These are phyloP conservation scores for Neotoma lepida DNA, from an alignment of 2,113 vertebrate species.

Conservation along the genomic window DNA sequence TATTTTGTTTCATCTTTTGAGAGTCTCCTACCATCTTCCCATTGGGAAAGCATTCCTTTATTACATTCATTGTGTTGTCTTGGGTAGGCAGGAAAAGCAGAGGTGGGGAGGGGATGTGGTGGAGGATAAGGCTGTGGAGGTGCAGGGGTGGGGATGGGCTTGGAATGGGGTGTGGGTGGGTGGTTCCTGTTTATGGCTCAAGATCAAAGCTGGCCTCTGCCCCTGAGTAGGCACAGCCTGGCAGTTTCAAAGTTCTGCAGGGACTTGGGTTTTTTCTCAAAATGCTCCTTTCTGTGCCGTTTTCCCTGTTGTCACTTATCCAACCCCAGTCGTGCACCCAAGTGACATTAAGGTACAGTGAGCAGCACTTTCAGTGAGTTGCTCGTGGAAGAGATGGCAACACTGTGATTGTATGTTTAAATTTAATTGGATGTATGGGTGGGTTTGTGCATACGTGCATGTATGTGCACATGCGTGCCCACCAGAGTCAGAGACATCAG, in stretches of 20 bases:
- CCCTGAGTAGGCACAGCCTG: background rate
- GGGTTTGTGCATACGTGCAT: background rate
- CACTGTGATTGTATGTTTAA: background rate
- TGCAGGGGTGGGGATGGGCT: background rate
- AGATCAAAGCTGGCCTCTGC: slow-evolving; percentile 10
- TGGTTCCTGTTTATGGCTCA: background rate
- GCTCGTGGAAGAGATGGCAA: background rate
- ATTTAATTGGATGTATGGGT: background rate
- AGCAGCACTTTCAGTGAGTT: background rate
- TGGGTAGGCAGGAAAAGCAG: background rate
- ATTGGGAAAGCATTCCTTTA: background rate
- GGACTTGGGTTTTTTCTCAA: slow-evolving; percentile 15
- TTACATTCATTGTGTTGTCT: background rate
- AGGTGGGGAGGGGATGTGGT: background rate
- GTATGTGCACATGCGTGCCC: background rate
- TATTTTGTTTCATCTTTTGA: background rate
- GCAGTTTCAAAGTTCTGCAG: background rate
- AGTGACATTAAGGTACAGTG: background rate
- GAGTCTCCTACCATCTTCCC: background rate
- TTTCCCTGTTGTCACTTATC: background rate
- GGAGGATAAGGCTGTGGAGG: background rate
- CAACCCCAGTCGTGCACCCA: background rate
- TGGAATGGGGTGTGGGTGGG: background rate
- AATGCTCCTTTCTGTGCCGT: background rate
- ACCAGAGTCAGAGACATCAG: background rate